phyloP scores from a whole-genome alignment of 2,113 vertebrate genomes.

The Trinectes maculatus region DNA sequence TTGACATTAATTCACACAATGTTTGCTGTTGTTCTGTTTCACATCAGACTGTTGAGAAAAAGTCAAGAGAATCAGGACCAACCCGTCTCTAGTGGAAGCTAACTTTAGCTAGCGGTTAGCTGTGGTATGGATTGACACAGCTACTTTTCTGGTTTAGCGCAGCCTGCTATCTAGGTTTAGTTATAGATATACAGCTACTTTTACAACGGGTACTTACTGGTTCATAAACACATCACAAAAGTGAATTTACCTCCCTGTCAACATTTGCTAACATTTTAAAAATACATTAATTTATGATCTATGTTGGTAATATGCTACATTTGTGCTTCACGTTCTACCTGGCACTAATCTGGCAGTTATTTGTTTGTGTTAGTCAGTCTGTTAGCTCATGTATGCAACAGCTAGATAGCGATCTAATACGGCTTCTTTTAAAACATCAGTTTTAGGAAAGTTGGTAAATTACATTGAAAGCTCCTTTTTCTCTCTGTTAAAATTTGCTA shows the following conservation, averaged over 20 bases:
- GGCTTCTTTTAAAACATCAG: neutral
- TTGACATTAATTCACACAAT: neutral
- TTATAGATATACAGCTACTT: too few species aligned
- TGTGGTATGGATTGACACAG: neutral
- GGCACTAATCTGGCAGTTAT: constrained; percentile 43
- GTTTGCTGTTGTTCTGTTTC: neutral
- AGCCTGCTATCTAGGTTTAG: neutral
- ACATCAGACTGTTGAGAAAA: neutral
- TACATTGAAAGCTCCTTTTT: neutral
- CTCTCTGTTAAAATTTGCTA: neutral
- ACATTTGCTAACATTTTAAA: neutral
- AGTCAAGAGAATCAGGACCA: too few species aligned
- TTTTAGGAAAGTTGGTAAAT: neutral
- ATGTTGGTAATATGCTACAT: constrained; percentile 14
- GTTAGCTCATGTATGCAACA: neutral
- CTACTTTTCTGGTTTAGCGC: neutral
- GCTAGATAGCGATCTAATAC: neutral
- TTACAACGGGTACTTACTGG: too few species aligned
- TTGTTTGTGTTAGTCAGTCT: constrained; percentile 12
- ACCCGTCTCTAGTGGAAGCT: too few species aligned
- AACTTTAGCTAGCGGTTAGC: constrained; percentile 13
- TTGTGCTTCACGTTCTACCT: constrained; percentile 56
- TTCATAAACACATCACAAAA: too few species aligned
- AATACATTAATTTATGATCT: neutral
- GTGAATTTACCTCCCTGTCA: constrained; percentile 18